These are phyloP conservation scores for Emydura subglobosa DNA, from an alignment of 2,113 vertebrate genomes.

Conservation along the genomic window DNA sequence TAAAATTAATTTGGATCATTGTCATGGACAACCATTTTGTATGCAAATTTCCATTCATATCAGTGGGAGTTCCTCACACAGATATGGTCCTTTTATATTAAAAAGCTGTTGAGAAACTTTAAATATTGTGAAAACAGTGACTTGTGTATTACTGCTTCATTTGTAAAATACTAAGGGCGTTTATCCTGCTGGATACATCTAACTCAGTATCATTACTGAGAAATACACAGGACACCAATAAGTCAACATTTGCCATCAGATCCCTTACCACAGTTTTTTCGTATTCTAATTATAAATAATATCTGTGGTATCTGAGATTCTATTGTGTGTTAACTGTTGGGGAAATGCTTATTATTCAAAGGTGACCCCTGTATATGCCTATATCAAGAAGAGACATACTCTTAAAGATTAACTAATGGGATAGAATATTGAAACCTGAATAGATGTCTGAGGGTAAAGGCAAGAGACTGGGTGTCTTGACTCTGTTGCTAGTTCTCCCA, in stretches of 20 bases:
- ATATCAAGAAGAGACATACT: background rate
- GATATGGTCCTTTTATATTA: conserved; percentile 1
- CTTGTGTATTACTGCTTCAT: background rate
- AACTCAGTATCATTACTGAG: conserved; percentile 3
- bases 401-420: background rate
- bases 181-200: background rate
- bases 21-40: background rate
- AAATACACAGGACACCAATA: background rate
- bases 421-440: background rate
- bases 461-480: background rate
- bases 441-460: background rate
- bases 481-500: background rate
- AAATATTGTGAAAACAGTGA: conserved; percentile 5
- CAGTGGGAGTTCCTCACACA: background rate
- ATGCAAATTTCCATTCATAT: background rate
- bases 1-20: background rate
- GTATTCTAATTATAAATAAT: background rate
- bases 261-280: background rate
- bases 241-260: background rate
- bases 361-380: background rate
- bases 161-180: background rate
- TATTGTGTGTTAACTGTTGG: background rate
- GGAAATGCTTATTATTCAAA: background rate
- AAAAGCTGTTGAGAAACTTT: conserved; percentile 4
- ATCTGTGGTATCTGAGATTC: accelerated